Evolutionary conservation across 2,797 vertebrate genomes (phyloP).

Genomic region (Meda fulgida): DNA sequence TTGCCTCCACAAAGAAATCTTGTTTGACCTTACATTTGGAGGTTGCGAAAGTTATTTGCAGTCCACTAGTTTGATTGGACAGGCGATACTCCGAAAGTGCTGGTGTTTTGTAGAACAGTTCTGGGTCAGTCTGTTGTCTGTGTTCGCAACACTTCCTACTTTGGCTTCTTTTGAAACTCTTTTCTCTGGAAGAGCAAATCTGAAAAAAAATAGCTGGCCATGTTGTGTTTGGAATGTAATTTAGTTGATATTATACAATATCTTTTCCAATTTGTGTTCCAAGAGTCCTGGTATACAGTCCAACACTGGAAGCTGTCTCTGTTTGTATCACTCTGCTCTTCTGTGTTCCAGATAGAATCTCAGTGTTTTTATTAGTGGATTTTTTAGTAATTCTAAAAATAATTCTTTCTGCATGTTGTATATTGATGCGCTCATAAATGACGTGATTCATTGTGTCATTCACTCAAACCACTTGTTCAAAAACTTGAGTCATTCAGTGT

Average conservation of each 20-base stretch:
- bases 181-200: slow-evolving; percentile 21
- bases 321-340: not conserved
- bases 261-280: slow-evolving; percentile 2
- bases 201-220: not conserved
- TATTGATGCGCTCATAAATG: not conserved
- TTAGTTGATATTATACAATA: slow-evolving; percentile 25
- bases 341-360: not conserved
- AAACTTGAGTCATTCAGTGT: not conserved
- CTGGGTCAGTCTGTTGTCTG: not conserved
- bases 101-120: not conserved
- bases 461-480: not conserved
- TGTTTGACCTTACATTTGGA: not conserved
- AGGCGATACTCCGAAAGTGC: not conserved
- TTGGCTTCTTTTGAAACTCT: slow-evolving; percentile 8
- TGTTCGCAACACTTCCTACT: slow-evolving; percentile 3
- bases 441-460: not conserved
- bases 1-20: not conserved
- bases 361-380: not conserved
- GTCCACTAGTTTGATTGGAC: not conserved
- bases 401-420: not conserved
- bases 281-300: not conserved
- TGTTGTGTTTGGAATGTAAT: slow-evolving; percentile 9
- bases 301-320: not conserved
- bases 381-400: not conserved
- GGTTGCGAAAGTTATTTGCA: not conserved